Evolutionary conservation across 1,140 invertebrate genomes (phyloP), one percentile per base, ranked within the genome.

Genomic region (Drosophila kikkawai): DNA sequence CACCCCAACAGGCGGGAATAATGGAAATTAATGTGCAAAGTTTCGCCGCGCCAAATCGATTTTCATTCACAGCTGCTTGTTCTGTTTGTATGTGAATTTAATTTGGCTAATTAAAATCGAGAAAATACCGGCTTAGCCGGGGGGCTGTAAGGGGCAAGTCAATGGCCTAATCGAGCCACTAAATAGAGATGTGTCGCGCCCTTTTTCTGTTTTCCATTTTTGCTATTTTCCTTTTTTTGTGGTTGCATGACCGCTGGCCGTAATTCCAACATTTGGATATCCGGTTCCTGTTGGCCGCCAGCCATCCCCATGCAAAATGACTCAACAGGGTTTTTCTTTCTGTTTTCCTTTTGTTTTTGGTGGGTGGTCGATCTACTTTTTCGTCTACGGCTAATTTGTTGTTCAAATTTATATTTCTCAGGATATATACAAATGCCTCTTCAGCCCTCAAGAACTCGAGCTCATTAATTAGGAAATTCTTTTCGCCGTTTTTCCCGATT

Each of bases 21-120:
- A 73, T 73, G 55, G 32, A 76, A 76, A 76, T 76, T 39, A 76
- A 67, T 77, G 74, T 67, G 61, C 22, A 55, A 65, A 58, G 60
- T 53, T 41, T 19, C 26, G 66, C 29, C 67, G 19, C 53, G 44
- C 69, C 58, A 60, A 73, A 77, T 77, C 75, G 75, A 77, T 77
- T 77, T 77, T 77, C 74, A 73, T 73, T 73, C 55, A 68, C 67
- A 55, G 37, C 66, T 39, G 22, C 3, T 22, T 41, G 61, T 44
- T 26, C n/a, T 42, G 32, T 29, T 66, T 45, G 57, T 55, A 65
- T 60, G 61, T 47, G 71, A 79, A 71, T 77, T 88, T 88, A 83
- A 87, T 87, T 87, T 88, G 73, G 37, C 80, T 87, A 88, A 87
- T 87, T 87, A 88, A 87, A 88, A 70, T 59, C 48, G 64, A 26